Percentiles rank a stretch among this genome's conserved stretches.
phyloP scores from a whole-genome alignment of 1,140 invertebrate genomes.

The Sycophaga agraensis region DNA sequence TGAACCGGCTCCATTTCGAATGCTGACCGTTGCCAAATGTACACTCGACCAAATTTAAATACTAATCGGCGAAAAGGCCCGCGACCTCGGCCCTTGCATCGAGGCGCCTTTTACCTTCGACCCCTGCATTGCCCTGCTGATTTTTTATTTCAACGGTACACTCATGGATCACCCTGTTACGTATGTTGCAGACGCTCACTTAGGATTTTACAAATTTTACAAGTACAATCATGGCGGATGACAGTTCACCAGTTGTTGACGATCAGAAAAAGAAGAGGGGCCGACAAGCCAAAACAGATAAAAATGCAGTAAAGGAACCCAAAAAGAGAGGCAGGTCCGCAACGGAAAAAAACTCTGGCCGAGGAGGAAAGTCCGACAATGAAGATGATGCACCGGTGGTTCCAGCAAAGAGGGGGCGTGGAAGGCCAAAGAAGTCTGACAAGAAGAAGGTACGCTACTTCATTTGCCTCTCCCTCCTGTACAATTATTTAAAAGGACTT shows the following conservation, averaged over 20 bases:
- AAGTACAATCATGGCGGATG: constrained; percentile 53
- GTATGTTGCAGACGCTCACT: too few relatives aligned
- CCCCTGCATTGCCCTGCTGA: too few relatives aligned
- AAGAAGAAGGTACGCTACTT: constrained; percentile 57
- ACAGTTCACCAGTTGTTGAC: constrained; percentile 54
- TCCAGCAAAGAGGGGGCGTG: constrained; percentile 57
- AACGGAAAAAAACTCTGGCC: constrained; percentile 47
- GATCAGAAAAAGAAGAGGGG: constrained; percentile 57
- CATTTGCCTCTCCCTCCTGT: too few relatives aligned
- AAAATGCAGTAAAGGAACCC: constrained; percentile 50
- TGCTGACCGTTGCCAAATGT: background rate
- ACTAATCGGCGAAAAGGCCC: too few relatives aligned
- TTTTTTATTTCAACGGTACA: too few relatives aligned
- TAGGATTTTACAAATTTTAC: too few relatives aligned
- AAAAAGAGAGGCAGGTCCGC: constrained; percentile 54
- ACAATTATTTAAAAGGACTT: too few relatives aligned
- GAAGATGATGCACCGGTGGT: constrained; percentile 53
- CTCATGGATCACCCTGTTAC: too few relatives aligned
- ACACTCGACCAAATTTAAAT: too few relatives aligned
- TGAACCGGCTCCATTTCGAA: too few relatives aligned
- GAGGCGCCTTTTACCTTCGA: too few relatives aligned
- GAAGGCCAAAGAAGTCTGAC: constrained; percentile 55
- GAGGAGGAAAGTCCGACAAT: constrained; percentile 50
- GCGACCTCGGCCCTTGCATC: too few relatives aligned
- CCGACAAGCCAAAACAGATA: constrained; percentile 52